These are phyloP conservation scores for Melanchra persicariae DNA, from an alignment of 2,888 invertebrate species.

Conservation along the genomic window DNA sequence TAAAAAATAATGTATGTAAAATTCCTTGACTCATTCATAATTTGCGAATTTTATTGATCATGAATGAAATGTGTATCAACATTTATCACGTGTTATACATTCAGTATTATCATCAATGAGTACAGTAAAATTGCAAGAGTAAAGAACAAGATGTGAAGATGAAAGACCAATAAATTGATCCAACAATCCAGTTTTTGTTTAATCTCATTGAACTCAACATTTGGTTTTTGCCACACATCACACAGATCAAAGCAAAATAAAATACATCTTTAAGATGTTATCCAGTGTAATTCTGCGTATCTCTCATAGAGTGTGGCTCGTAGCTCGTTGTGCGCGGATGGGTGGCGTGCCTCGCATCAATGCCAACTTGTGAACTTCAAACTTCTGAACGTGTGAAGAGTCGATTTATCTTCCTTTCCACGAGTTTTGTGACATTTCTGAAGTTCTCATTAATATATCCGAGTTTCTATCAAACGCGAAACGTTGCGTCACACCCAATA, in stretches of 20 bases:
- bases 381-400: slow-evolving; percentile 68
- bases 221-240: slow-evolving; percentile 49
- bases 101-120: slow-evolving; percentile 8
- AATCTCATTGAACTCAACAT: slow-evolving; percentile 45
- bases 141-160: slow-evolving; percentile 33
- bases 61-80: slow-evolving; percentile 39
- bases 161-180: slow-evolving; percentile 42
- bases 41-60: slow-evolving; percentile 14
- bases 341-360: slow-evolving; percentile 63
- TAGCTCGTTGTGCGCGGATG: slow-evolving; percentile 52
- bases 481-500: slow-evolving; percentile 56
- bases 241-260: slow-evolving; percentile 59
- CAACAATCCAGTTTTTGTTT: slow-evolving; percentile 46
- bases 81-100: slow-evolving; percentile 26
- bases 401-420: slow-evolving; percentile 68
- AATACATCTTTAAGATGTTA: slow-evolving; percentile 52
- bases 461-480: slow-evolving; percentile 62
- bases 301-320: slow-evolving; percentile 30
- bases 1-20: background rate
- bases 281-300: slow-evolving; percentile 50
- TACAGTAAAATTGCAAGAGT: slow-evolving; percentile 18
- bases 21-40: slow-evolving; percentile 16
- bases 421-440: slow-evolving; percentile 64
- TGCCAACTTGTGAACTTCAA: slow-evolving; percentile 69
- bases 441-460: slow-evolving; percentile 63